Conservation (phyloP, 2,888 invertebrate genomes). For the Nomada fucata region DNA sequence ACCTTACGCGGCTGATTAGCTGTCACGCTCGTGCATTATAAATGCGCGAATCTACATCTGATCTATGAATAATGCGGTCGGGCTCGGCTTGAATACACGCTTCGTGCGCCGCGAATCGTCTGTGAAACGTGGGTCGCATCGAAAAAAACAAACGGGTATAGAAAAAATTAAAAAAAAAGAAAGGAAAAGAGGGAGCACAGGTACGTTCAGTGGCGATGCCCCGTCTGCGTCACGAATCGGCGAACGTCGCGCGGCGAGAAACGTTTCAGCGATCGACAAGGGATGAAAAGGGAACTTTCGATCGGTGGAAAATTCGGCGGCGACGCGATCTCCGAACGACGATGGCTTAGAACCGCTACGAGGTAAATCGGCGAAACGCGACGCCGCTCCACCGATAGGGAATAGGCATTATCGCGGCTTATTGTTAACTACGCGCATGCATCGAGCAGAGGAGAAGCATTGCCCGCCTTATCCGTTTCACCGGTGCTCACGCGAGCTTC, state of each 20-base stretch:
- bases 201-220: neutral
- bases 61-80: constrained; percentile 72
- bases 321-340: constrained; percentile 14
- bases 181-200: constrained; percentile 3
- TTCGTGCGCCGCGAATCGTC: constrained; percentile 55
- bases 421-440: constrained; percentile 66
- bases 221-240: neutral
- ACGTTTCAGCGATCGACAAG: too few relatives aligned
- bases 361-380: constrained; percentile 38
- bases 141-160: neutral
- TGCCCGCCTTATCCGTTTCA: constrained; percentile 66
- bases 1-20: constrained; percentile 74
- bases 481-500: constrained; percentile 71
- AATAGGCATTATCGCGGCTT: constrained; percentile 71
- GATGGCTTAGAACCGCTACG: neutral
- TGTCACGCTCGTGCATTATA: constrained; percentile 74
- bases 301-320: constrained; percentile 25
- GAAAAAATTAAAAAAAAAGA: too few relatives aligned
- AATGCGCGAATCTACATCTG: constrained; percentile 72
- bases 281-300: neutral
- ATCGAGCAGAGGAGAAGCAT: constrained; percentile 54
- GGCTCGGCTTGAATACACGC: constrained; percentile 60
- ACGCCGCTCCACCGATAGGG: constrained; percentile 56
- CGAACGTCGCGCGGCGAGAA: neutral
- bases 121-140: constrained; percentile 44